Base-by-base conservation (phyloP, 2,113 vertebrate genomes). In the Centrocercus urophasianus region DNA sequence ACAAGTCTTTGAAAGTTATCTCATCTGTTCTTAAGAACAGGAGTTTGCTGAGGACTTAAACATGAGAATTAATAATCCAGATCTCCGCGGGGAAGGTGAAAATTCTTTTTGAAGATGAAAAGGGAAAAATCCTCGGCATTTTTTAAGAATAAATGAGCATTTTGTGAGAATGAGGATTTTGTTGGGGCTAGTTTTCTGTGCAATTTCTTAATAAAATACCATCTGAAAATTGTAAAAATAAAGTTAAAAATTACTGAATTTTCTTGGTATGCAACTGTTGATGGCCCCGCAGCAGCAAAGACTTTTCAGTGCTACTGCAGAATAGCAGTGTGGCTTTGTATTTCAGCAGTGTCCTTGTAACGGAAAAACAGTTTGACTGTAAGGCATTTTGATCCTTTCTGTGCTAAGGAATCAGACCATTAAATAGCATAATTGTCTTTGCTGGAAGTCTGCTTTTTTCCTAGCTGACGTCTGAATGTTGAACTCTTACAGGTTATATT, bases 321-420 rank as follows among this genome's bases (percentile, higher is more conserved):
- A 69, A 43, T 95, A 57, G 94, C 38, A 83, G 32, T 77, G 40
- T 52, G 34, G 75, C 89, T 90, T 95, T 95, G 90, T 95, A 50
- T 93, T 90, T 77, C 57, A 10, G 34, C 20, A 12, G 47, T 83
- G 57, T 64, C 30, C 40, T 93, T 87, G 72, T 36, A 69, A 36
- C 30, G 85, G 75, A 27, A 66, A 87, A 87, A 1, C 34, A 76
- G 14, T 84, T 70, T 69, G 63, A 63, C 60, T 83, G 32, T 86
- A 57, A 86, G 76, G 59, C 18, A 72, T 93, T 86, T 90, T 88
- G 40, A 83, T 78, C 75, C 57, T 84, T 84, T 50, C 66, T 86
- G 24, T 21, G 30, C 28, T 77, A 18, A 77, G 67, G 84, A 94
- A 76, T 71, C 65, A 81, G 50, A 57, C 69, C 18, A 7, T 67